Conservation (phyloP, 2,797 vertebrate species). For the Smutsia gigantea region DNA sequence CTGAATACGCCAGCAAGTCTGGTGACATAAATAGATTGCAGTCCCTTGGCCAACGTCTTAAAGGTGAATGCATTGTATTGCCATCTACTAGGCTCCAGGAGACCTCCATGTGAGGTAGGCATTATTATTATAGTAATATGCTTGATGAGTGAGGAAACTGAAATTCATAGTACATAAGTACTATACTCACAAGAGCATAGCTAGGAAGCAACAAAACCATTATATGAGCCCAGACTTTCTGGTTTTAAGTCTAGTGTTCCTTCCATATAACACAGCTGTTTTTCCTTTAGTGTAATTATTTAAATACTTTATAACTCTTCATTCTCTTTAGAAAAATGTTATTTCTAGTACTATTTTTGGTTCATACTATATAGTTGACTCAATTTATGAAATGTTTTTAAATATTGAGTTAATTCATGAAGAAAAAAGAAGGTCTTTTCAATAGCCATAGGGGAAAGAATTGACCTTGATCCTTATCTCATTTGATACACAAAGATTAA, state of each 20-base stretch:
- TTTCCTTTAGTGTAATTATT: not conserved
- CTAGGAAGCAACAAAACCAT: not conserved
- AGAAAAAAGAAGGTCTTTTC: not conserved
- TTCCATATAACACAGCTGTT: not conserved
- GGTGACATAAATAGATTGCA: constrained; percentile 94
- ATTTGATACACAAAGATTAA: not conserved
- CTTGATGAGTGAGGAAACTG: not conserved
- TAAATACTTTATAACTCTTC: not conserved
- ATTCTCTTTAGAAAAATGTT: not conserved
- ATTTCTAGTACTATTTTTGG: not conserved
- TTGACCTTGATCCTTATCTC: not conserved
- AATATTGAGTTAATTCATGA: not conserved
- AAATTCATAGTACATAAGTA: not conserved
- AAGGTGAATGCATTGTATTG: constrained; percentile 94
- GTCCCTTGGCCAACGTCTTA: constrained; percentile 94
- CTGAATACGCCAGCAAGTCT: constrained; percentile 92
- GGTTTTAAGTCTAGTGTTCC: not conserved
- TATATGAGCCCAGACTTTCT: not conserved
- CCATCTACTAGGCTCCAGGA: constrained; percentile 95
- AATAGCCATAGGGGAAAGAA: not conserved
- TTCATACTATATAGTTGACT: not conserved
- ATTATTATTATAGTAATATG: not conserved
- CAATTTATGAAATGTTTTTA: not conserved
- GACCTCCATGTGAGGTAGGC: constrained; percentile 87
- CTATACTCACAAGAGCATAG: not conserved